Evolutionary conservation across 2,113 vertebrate genomes (phyloP).

Genomic region (Tiliqua scincoides): DNA sequence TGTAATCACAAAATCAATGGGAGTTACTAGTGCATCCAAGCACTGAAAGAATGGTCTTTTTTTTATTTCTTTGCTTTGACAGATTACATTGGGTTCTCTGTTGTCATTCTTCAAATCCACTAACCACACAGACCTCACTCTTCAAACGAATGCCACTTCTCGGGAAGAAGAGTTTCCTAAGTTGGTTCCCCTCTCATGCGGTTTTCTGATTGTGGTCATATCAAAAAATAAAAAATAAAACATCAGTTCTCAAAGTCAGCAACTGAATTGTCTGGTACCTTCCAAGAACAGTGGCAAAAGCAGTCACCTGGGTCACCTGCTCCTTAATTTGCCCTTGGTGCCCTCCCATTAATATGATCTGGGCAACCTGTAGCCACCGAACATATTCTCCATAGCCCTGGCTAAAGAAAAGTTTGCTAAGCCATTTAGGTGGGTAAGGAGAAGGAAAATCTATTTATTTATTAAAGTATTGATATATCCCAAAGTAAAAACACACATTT

Average conservation of each 20-base stretch:
- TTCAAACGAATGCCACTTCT: slow-evolving; percentile 22
- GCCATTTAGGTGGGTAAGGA: background rate
- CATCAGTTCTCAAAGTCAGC: background rate
- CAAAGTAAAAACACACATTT: background rate
- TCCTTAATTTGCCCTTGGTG: no score
- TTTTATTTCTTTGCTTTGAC: slow-evolving; percentile 61
- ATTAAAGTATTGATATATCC: background rate
- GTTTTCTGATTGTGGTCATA: background rate
- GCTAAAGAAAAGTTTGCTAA: background rate
- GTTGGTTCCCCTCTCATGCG: background rate
- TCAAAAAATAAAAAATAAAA: background rate
- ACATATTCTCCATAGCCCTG: background rate
- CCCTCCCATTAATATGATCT: background rate
- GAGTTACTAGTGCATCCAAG: slow-evolving; percentile 40
- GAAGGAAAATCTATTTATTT: background rate
- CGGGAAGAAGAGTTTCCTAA: slow-evolving; percentile 20
- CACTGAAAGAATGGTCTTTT: slow-evolving; percentile 54
- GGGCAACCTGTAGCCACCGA: background rate
- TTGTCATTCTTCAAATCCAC: slow-evolving; percentile 42
- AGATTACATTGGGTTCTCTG: slow-evolving; percentile 36
- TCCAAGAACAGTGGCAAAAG: no score
- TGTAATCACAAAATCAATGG: slow-evolving; percentile 66
- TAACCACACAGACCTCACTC: slow-evolving; percentile 16
- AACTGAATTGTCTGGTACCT: no score
- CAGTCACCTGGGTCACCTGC: no score